phyloP scores from a whole-genome alignment of 1,140 invertebrate genomes.

The Diploscapter pachys region DNA sequence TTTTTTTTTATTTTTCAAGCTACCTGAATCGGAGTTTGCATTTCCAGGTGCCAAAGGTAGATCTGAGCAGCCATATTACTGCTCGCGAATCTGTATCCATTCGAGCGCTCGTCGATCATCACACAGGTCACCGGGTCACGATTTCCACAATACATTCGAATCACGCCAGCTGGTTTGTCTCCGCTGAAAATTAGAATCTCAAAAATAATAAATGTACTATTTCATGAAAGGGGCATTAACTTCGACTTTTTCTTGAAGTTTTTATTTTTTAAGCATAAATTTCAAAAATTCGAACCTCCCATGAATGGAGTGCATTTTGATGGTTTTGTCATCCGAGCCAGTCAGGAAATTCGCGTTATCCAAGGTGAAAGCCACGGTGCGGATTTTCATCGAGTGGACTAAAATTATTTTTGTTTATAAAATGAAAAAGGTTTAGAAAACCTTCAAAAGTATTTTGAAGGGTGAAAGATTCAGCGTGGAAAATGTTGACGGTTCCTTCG shows the following conservation, averaged over 20 bases:
- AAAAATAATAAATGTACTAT: not conserved
- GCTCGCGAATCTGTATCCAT: constrained; percentile 12
- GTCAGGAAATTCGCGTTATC: constrained; percentile 14
- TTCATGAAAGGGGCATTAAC: constrained; percentile 5
- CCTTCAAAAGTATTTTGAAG: too few species aligned
- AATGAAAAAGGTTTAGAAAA: too few species aligned
- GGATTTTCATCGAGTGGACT: constrained; percentile 26
- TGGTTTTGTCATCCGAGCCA: constrained; percentile 16
- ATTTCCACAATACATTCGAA: constrained; percentile 7
- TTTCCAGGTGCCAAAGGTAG: constrained; percentile 16
- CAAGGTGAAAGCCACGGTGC: constrained; percentile 12
- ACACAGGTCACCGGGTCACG: constrained; percentile 3
- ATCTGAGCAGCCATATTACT: constrained; percentile 8
- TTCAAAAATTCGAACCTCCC: not conserved
- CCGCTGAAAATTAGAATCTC: not conserved
- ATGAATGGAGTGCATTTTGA: constrained; percentile 11
- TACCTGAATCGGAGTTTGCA: constrained; percentile 13
- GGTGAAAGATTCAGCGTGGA: too few species aligned
- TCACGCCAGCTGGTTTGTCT: not conserved
- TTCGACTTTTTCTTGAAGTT: not conserved
- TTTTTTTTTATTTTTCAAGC: not conserved
- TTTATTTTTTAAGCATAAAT: not conserved
- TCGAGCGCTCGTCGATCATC: constrained; percentile 4
- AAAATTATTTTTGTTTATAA: not conserved
- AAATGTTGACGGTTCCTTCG: too few species aligned